Evolutionary conservation across 2,888 invertebrate genomes (phyloP), one percentile per base, ranked within the genome.

Genomic region (Argyresthia goedartella): DNA sequence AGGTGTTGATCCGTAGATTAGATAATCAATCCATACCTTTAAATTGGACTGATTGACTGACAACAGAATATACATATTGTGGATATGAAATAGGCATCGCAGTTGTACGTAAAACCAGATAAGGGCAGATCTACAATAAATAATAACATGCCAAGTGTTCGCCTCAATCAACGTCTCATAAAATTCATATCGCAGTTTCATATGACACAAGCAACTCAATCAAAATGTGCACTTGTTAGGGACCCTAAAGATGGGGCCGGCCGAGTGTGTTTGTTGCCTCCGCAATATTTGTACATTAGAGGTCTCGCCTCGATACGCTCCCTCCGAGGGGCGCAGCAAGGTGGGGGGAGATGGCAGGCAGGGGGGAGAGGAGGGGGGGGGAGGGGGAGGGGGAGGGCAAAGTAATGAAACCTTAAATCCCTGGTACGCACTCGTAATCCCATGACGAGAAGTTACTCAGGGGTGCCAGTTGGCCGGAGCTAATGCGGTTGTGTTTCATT

Each of bases 361-460:
- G 25, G 25, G 41, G 36, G 35, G 34, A 15, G 41, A 35, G 15
- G 47, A 50, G 16, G 25, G 13, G 15, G 45, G n/a, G 43, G 35
- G 50, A 9, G 51, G 33, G 11, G 47, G 45, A 34, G 39, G 48
- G 41, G 36, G 35, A 11, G n/a, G 60, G 62, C 72, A 67, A 69
- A 81, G 81, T 84, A 86, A 84, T 85, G 85, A 86, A 85, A 86
- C 85, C 86, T 82, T 84, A 86, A 86, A 86, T 85, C 86, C 82
- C 85, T 82, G 78, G 82, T 81, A 73, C 78, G 75, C 71, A 79
- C 73, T 85, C 81, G 76, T 85, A 86, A 86, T 86, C 86, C 85
- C 80, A 73, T 74, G 79, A 75, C 81, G 81, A 80, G 76, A 76
- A 74, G 76, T 73, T 70, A 72, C 64, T 64, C 70, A 69, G 71